phyloP scores from a whole-genome alignment of 1,140 invertebrate species.

The Formica selysi region DNA sequence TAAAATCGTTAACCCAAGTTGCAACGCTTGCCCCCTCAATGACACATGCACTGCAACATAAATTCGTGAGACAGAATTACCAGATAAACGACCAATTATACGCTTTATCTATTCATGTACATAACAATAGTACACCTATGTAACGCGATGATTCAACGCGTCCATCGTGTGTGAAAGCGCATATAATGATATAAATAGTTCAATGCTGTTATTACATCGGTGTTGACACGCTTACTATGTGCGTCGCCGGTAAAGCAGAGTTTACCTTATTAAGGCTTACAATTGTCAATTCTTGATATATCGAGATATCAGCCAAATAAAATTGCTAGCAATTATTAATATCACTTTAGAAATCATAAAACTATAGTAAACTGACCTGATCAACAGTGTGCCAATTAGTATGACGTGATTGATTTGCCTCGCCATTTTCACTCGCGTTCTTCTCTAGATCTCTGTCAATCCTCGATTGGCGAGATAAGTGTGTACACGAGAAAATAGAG shows the following conservation, averaged over 20 bases:
- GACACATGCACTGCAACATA: slow-evolving; percentile 19
- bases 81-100: neutral
- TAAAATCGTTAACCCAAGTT: neutral
- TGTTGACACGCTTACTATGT: neutral
- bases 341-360: too few species aligned
- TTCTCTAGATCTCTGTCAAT: neutral
- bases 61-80: neutral
- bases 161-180: neutral
- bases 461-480: neutral
- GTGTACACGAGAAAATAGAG: neutral
- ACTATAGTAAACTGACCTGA: slow-evolving; percentile 30
- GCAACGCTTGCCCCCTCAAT: neutral
- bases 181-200: neutral
- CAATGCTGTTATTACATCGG: neutral
- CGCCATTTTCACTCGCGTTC: neutral
- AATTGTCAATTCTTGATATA: neutral
- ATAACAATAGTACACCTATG: slow-evolving; percentile 11
- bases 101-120: neutral
- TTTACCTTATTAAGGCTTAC: too few species aligned
- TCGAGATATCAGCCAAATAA: neutral
- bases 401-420: neutral
- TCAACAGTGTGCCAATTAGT: neutral
- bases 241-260: neutral
- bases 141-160: slow-evolving; percentile 13
- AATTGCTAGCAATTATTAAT: neutral